Percentiles rank a stretch among this genome's conserved stretches.
These are phyloP conservation scores for Drosophila greeni DNA, from an alignment of 2,888 invertebrate species.

Conservation along the genomic window DNA sequence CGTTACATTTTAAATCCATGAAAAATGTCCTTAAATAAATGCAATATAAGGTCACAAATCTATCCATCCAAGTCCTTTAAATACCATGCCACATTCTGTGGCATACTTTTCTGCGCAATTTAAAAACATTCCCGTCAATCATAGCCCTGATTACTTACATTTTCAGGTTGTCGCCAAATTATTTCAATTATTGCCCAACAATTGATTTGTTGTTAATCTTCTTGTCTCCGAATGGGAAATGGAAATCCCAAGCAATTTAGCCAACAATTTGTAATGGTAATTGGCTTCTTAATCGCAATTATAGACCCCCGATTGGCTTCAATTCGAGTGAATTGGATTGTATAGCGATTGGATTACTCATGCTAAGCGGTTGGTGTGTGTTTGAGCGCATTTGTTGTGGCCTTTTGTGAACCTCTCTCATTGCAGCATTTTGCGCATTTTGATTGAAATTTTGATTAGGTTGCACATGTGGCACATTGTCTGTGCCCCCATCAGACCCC, in stretches of 20 bases:
- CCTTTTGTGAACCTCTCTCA: constrained; percentile 34
- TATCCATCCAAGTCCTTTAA: neutral
- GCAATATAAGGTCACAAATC: neutral
- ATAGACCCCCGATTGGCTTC: constrained; percentile 32
- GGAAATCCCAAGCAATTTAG: constrained; percentile 18
- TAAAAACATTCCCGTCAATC: neutral
- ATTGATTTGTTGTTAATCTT: constrained; percentile 32
- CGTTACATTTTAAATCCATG: neutral
- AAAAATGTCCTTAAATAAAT: neutral
- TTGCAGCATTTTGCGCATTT: constrained; percentile 54
- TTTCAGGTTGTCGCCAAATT: constrained; percentile 19
- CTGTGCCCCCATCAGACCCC: constrained; percentile 10
- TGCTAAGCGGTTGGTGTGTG: constrained; percentile 18
- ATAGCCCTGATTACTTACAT: neutral
- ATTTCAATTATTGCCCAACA: constrained; percentile 35
- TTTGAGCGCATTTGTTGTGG: constrained; percentile 43
- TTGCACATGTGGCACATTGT: constrained; percentile 65
- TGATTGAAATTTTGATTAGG: constrained; percentile 71
- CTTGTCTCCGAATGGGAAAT: constrained; percentile 7
- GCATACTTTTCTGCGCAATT: neutral
- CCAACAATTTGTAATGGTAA: constrained; percentile 33
- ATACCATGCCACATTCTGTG: neutral
- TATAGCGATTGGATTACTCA: constrained; percentile 25
- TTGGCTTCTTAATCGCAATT: constrained; percentile 42
- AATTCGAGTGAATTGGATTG: constrained; percentile 11